Percentiles rank a stretch among this genome's conserved stretches.
phyloP scores from a whole-genome alignment of 2,888 invertebrate species.

The Harmothoe impar region DNA sequence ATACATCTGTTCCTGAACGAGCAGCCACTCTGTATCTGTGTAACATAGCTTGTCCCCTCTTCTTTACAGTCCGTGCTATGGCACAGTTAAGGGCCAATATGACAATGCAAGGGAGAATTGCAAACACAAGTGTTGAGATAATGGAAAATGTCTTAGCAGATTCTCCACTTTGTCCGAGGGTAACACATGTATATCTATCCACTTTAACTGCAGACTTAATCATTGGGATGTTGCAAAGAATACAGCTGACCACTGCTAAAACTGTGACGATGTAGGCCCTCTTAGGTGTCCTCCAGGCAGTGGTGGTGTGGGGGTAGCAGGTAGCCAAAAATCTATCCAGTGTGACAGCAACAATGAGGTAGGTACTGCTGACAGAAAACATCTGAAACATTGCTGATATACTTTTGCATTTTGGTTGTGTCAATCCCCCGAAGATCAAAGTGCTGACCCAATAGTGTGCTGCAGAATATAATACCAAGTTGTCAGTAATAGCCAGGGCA shows the following conservation, averaged over 20 bases:
- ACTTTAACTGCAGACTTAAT: neutral
- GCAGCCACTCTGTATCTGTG: neutral
- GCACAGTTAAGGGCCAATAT: conserved; percentile 1
- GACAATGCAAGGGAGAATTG: neutral
- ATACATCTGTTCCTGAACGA: neutral
- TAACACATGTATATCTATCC: neutral
- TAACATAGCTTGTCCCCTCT: neutral
- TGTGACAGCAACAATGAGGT: conserved; percentile 6
- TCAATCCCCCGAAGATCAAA: neutral
- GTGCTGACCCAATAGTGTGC: conserved; percentile 52
- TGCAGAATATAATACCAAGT: conserved; percentile 23
- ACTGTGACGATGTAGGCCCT: neutral
- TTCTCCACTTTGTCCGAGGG: neutral
- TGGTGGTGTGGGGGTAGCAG: conserved; percentile 23
- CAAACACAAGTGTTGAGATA: neutral
- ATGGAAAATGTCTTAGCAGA: neutral
- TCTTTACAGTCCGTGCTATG: neutral
- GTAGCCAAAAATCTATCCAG: conserved; percentile 32
- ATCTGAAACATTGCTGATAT: conserved; percentile 30
- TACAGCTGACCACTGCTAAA: neutral
- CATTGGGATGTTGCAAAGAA: conserved; percentile 19
- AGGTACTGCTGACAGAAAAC: neutral
- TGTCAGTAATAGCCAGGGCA: conserved; percentile 58
- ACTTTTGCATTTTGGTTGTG: neutral
- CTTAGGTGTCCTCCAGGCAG: neutral